Percentiles rank a stretch among this genome's conserved stretches.
Conservation (phyloP, 64 coral and sea anemone genomes). For the Pocillopora verrucosa region DNA sequence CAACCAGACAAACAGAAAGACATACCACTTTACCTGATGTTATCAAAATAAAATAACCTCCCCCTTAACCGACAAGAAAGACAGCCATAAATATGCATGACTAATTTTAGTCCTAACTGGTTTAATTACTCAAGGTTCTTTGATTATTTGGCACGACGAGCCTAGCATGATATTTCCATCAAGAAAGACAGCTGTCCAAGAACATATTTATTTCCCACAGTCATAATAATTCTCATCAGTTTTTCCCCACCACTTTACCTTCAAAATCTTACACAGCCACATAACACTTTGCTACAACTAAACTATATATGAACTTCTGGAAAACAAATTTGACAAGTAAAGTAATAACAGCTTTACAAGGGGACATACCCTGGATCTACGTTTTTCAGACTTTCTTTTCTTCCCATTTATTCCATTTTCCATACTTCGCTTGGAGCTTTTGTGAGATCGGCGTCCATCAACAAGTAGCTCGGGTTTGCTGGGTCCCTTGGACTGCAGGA, state of each 20-base stretch:
- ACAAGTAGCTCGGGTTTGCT: constrained; percentile 66
- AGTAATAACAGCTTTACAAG: not conserved
- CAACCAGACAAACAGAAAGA: not conserved
- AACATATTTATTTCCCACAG: constrained; percentile 12
- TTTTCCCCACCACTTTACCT: not conserved
- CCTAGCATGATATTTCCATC: constrained; percentile 28
- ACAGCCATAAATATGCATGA: constrained; percentile 12
- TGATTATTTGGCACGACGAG: constrained; percentile 11
- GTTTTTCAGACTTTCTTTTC: constrained; percentile 63
- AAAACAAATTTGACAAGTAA: not conserved
- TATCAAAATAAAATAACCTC: not conserved
- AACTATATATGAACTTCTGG: not conserved
- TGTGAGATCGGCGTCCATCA: constrained; percentile 66
- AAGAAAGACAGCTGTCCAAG: constrained; percentile 11
- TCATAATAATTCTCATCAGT: not conserved
- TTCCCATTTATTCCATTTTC: constrained; percentile 90
- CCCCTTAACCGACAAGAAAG: not conserved
- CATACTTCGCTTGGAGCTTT: constrained; percentile 69
- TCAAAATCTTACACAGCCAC: not conserved
- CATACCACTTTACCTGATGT: not conserved
- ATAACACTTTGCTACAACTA: not conserved
- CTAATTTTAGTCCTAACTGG: constrained; percentile 25
- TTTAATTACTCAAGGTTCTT: constrained; percentile 30
- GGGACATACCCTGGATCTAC: constrained; percentile 43
- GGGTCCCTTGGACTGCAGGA: constrained; percentile 71